Base-by-base conservation (phyloP, 2,113 vertebrate genomes). In the Brachypodius melanocephalos region DNA sequence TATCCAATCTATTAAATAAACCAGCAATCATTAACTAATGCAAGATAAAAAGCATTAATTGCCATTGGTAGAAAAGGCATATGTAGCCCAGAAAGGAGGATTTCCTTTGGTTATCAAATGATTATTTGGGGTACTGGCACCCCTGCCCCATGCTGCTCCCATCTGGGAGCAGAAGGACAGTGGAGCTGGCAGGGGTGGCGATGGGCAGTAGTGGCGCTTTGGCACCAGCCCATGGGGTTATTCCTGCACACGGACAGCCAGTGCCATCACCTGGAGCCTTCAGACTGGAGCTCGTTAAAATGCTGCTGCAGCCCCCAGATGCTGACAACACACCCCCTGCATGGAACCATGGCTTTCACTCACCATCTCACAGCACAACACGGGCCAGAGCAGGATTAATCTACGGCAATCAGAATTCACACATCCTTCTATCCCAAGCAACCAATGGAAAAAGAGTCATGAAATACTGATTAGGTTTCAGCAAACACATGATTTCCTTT, bases 1-100 rank as follows among this genome's bases (percentile, higher is more conserved):
- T 88, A 93, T n/a, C 58, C 46, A 82, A 94, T 84, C 86, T 96
- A 96, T 94, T 96, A 96, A 97, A 94, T 91, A 96, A 96, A 96
- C 68, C 71, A 82, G 88, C 84, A 91, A 92, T 93, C 89, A 88
- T 94, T 89, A 72, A 83, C 89, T 87, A 94, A 75, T 28, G 48
- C 19, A 89, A 81, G 59, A 74, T 9, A 31, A 81, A 84, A 81
- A 69, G 77, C 69, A 61, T 12, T 34, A 62, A 85, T 32, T 63
- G 63, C 43, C 22, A 29, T 5, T 36, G 34, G 46, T 29, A 85
- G n/a, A 46, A 74, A 32, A 77, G 51, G 72, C 14, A 16, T 5
- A 17, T 0, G 0, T 4, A 71, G 63, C 48, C 68, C 68, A 58
- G 58, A 40, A 71, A 73, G 28, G 52, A 46, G 21, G 17, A 15